Percentiles rank a stretch among this genome's conserved stretches.
Conservation (phyloP, 2,888 invertebrate genomes). For the Polyommatus icarus region DNA sequence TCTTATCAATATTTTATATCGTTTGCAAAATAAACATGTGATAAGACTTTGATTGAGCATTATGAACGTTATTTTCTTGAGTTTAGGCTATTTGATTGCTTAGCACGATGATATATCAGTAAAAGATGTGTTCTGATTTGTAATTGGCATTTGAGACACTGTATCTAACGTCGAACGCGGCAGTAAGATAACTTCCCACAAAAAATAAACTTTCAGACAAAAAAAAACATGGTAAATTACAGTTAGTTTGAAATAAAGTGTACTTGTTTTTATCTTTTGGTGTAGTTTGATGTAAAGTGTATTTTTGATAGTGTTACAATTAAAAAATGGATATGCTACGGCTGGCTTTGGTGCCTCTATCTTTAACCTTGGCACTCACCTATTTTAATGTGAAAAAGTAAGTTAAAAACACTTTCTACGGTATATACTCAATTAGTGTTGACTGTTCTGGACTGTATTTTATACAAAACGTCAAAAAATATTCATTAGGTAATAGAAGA, state of each 20-base stretch:
- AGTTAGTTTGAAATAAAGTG: neutral
- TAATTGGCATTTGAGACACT: neutral
- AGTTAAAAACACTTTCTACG: constrained; percentile 43
- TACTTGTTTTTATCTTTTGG: neutral
- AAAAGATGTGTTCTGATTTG: neutral
- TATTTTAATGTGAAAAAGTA: constrained; percentile 64
- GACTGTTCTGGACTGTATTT: no score
- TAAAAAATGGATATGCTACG: constrained; percentile 60
- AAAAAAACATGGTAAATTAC: neutral
- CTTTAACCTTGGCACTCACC: constrained; percentile 63
- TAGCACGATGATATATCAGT: neutral
- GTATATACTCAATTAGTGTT: neutral
- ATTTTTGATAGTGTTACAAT: neutral
- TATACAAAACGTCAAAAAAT: no score
- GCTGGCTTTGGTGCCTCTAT: constrained; percentile 58
- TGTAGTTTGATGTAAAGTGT: neutral
- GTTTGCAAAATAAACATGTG: constrained; percentile 63
- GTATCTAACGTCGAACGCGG: neutral
- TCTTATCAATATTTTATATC: constrained; percentile 68
- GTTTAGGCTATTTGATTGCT: neutral
- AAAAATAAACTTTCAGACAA: neutral
- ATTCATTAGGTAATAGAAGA: no score
- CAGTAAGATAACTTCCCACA: neutral
- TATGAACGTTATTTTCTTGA: neutral
- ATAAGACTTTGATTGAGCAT: neutral